Conservation (phyloP, 2,113 vertebrate genomes). For the Eclectus roratus region DNA sequence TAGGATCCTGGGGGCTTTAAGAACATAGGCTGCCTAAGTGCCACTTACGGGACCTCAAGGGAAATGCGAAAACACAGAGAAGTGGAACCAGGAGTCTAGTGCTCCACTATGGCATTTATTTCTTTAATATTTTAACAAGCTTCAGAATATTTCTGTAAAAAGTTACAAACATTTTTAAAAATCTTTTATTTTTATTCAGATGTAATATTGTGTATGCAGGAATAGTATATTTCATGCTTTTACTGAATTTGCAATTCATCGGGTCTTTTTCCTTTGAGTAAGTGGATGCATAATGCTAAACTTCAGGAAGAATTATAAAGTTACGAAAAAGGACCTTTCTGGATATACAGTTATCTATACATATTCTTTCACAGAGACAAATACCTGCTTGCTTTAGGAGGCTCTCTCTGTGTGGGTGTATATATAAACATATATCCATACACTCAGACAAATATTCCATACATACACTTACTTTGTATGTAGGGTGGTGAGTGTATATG, state of each 20-base stretch:
- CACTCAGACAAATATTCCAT: neutral
- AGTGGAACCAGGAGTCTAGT: neutral
- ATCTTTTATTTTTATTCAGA: neutral
- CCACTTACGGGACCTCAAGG: neutral
- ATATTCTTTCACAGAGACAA: neutral
- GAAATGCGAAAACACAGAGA: neutral
- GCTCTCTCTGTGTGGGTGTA: fast-evolving
- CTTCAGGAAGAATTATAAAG: neutral
- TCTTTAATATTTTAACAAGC: constrained; percentile 15
- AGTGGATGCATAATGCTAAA: neutral
- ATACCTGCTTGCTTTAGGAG: neutral
- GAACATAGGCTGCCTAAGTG: constrained; percentile 19
- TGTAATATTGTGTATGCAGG: neutral
- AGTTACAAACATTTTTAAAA: neutral
- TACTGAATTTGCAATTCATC: neutral
- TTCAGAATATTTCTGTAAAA: neutral
- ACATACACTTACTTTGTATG: neutral
- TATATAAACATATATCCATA: no score
- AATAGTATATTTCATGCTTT: neutral
- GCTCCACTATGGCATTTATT: neutral
- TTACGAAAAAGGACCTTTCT: neutral
- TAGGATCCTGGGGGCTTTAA: constrained; percentile 15
- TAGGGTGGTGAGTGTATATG: fast-evolving
- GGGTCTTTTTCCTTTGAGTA: neutral
- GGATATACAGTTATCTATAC: neutral